phyloP scores from a whole-genome alignment of 2,113 vertebrate genomes.

The Tamias sibiricus region DNA sequence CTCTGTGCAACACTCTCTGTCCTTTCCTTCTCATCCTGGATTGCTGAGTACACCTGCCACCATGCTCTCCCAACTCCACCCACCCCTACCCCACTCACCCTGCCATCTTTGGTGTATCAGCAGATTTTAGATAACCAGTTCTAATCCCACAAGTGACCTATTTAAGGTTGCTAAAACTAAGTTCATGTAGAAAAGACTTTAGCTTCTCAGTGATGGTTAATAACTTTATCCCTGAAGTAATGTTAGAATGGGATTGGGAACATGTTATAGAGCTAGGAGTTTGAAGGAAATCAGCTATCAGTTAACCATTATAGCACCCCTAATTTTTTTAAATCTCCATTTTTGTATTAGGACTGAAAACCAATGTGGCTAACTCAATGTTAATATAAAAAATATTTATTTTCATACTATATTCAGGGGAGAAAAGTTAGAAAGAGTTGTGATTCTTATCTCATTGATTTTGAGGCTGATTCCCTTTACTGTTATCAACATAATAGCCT shows the following conservation, averaged over 20 bases:
- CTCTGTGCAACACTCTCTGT: background rate
- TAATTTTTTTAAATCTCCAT: background rate
- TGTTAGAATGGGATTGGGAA: background rate
- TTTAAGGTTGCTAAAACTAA: background rate
- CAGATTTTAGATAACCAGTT: background rate
- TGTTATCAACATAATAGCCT: background rate
- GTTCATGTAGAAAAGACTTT: background rate
- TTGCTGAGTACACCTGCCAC: background rate
- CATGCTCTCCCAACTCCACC: background rate
- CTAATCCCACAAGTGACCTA: background rate
- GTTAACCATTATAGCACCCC: background rate
- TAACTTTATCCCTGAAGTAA: background rate
- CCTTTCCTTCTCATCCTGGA: background rate
- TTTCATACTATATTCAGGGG: background rate
- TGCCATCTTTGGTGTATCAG: background rate
- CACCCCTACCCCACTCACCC: background rate
- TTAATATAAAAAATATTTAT: constrained; percentile 24
- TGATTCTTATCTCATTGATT: background rate
- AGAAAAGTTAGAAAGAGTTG: constrained; percentile 15
- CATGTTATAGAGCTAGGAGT: background rate
- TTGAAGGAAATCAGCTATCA: constrained; percentile 3
- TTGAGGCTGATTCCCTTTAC: background rate
- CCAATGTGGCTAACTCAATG: background rate
- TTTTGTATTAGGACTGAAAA: constrained; percentile 45
- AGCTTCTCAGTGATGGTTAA: background rate